These are phyloP conservation scores for Clunio marinus DNA, from an alignment of 2,888 invertebrate species.

Conservation along the genomic window DNA sequence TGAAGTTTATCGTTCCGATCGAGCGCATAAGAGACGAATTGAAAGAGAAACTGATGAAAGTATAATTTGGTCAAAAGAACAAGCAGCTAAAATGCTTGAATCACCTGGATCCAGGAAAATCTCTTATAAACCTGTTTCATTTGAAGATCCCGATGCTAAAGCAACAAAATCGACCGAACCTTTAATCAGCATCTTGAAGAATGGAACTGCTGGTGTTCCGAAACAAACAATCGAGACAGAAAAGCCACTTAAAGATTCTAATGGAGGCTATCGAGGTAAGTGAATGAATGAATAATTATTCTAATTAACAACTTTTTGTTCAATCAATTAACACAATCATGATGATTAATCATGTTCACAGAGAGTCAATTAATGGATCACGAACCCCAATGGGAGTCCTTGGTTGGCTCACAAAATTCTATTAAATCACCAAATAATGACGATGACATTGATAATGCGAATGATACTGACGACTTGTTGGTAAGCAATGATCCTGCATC, in stretches of 20 bases:
- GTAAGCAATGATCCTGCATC: slow-evolving; percentile 43
- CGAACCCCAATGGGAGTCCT: slow-evolving; percentile 57
- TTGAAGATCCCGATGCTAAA: neutral
- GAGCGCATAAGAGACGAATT: slow-evolving; percentile 65
- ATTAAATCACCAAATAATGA: slow-evolving; percentile 48
- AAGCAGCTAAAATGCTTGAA: slow-evolving; percentile 63
- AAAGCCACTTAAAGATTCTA: neutral
- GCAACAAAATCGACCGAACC: slow-evolving; percentile 45
- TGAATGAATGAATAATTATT: too few species aligned
- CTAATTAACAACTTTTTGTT: neutral
- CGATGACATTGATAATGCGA: slow-evolving; percentile 48
- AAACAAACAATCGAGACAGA: slow-evolving; percentile 8
- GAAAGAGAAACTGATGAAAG: slow-evolving; percentile 74
- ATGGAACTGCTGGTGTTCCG: slow-evolving; percentile 45
- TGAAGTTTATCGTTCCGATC: slow-evolving; percentile 73
- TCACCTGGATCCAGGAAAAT: slow-evolving; percentile 51
- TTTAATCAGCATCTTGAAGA: slow-evolving; percentile 50
- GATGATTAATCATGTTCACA: slow-evolving; percentile 43
- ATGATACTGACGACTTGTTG: slow-evolving; percentile 46
- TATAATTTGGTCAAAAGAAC: slow-evolving; percentile 68
- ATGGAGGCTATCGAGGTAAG: slow-evolving; percentile 26
- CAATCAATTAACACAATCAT: neutral
- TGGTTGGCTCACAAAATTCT: slow-evolving; percentile 24
- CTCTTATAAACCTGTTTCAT: slow-evolving; percentile 8
- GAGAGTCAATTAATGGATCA: slow-evolving; percentile 54